Evolutionary conservation across 1,140 invertebrate genomes (phyloP), one percentile per base, ranked within the genome.

Genomic region (Drosophila pectinifera): DNA sequence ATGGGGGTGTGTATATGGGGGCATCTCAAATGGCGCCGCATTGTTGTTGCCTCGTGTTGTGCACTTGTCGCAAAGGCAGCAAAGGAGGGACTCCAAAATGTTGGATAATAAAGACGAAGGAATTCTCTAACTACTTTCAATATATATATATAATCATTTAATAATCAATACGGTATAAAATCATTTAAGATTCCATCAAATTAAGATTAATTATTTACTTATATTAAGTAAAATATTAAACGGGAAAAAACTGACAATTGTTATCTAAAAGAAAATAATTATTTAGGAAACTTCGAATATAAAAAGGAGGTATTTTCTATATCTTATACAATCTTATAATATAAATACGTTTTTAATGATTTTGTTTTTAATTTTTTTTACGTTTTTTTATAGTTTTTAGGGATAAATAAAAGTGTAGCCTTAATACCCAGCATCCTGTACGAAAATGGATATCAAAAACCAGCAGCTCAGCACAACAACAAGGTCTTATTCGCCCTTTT

Each of bases 21-120:
- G 70, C 80, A 83, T 83, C 78, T 73, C 75, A 76, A 84, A 83
- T 73, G 84, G 75, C 65, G 79, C 28, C 70, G 67, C 41, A 55
- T 76, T 76, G 73, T 76, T 68, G 72, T 76, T 68, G 73, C 54
- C 55, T 22, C 54, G 73, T 59, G 78, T 53, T 73, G 78, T 78
- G 57, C 78, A 68, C 73, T 82, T 81, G 78, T 53, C 65, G 73
- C 56, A 57, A n/a, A 42, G 57, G 58, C 39, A 39, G 22, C 45
- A 65, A 62, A 54, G 34, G 0, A 20, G 0, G 18, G 4, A 8
- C 1, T 13, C 13, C 5, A 22, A 20, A 36, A 36, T 36, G 13
- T 11, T 45, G 24, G 31, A 18, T 8, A n/a, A 53, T 5, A 54
- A 34, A 7, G 18, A 14, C 14, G 14, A 38, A 4, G 5, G 0